These are phyloP conservation scores for Trichonephila inaurata DNA, from an alignment of 1,140 invertebrate genomes.

Conservation along the genomic window DNA sequence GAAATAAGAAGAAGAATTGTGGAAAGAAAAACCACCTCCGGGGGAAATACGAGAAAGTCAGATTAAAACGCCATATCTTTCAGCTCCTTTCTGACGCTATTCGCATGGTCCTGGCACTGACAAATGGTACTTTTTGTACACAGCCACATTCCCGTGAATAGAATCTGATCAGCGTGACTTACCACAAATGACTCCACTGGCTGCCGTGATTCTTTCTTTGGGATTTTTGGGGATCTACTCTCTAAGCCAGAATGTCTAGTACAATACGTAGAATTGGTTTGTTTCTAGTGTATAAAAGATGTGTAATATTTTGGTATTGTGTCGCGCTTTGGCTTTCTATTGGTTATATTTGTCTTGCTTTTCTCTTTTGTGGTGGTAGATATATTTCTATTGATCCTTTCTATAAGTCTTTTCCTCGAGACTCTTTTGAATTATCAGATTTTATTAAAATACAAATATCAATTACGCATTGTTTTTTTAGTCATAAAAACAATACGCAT, in stretches of 20 bases:
- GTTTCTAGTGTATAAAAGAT: not conserved
- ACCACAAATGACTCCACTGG: not conserved
- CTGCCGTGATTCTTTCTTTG: not conserved
- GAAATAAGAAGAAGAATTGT: not conserved
- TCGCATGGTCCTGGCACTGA: constrained; percentile 30
- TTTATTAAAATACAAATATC: too few species aligned
- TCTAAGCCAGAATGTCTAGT: not conserved
- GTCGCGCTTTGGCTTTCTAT: too few species aligned
- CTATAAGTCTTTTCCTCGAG: too few species aligned
- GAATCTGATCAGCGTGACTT: constrained; percentile 19
- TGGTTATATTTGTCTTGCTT: too few species aligned
- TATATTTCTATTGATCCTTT: too few species aligned
- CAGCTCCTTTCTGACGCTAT: not conserved
- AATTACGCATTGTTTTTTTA: too few species aligned
- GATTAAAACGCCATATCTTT: constrained; percentile 51
- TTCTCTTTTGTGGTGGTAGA: too few species aligned
- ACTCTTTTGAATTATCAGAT: too few species aligned
- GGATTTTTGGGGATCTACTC: not conserved
- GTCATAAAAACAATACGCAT: too few species aligned
- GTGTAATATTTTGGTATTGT: too few species aligned
- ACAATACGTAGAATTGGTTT: not conserved
- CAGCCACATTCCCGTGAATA: constrained; percentile 31
- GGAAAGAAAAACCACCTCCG: constrained; percentile 5
- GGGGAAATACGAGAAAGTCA: constrained; percentile 24
- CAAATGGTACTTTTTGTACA: constrained; percentile 33